Base-by-base conservation (phyloP, 2,888 invertebrate genomes). In the Drosophila peninsularis region DNA sequence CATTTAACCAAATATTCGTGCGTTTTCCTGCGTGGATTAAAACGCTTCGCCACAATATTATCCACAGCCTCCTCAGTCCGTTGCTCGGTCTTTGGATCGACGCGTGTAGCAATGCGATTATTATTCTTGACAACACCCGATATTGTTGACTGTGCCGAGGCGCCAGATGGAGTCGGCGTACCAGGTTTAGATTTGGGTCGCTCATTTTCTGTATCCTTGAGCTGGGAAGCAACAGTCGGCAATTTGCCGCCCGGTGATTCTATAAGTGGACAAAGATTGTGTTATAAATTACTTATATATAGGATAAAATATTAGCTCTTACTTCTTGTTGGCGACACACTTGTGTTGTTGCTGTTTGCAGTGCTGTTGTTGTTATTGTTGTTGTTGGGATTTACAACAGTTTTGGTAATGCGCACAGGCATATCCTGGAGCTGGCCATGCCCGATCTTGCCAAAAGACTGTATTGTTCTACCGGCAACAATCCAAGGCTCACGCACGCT, bases 1-100 rank as follows among this genome's bases (percentile, higher is more conserved):
- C 97, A 97, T 92, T 97, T 97, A 54, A 97, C 94, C 86, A 97
- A 93, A 92, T 97, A 97, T 92, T 97, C 97, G 78, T 96, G 95
- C 84, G 95, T 95, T 90, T 96, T 96, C 73, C 94, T 94, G 17
- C 95, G 93, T 9, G 96, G 96, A 93, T 97, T 97, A 91, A 95
- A 96, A 45, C 97, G 94, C 92, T 97, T 96, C 34, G 96, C 96
- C 50, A 97, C 94, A 71, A 97, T 97, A 93, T 96, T 96, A 91
- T 97, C 97, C 0, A 97, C 96, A 1, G 94, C 94, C 89, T 94
- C 96, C 90, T 97, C 96, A 66, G 95, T 78, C 2, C 83, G 79
- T 39, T 82, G 81, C 6, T 82, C 82, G 3, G 81, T 79, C 32
- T 83, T 85, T 2, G 82, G 61, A 57, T 83, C 83, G 14, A 80